Base-by-base conservation (phyloP, 2,113 vertebrate genomes). In the Odocoileus hemionus region DNA sequence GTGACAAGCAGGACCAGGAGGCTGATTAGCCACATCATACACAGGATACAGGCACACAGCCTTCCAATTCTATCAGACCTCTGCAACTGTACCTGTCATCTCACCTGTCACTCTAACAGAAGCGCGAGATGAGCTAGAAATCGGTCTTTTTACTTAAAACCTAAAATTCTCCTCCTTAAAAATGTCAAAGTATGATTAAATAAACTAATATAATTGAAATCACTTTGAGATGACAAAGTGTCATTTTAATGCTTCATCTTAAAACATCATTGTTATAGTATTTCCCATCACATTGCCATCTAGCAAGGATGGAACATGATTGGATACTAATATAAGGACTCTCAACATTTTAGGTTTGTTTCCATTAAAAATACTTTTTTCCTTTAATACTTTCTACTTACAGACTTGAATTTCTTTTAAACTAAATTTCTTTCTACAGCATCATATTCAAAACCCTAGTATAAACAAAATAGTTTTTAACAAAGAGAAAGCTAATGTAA, bases 381-480 rank as follows among this genome's bases (percentile, higher is more conserved):
- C 55, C 93, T 23, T 86, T 67, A 92, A 30, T 55, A 8, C n/a
- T 86, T 91, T 95, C 28, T 60, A 60, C 52, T 89, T 79, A 95
- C 36, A 83, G 55, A 76, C 45, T 11, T 86, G 30, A 87, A 91
- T 78, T 93, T 90, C 67, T 84, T 95, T 85, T 45, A 67, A 97
- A 97, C 19, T 80, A 94, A 60, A 39, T 39, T 39, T 33, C 43
- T 91, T 85, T 6, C 78, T 45, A 82, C 0, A 45, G 3, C 10
- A 76, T 39, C 52, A 58, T 30, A 58, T 74, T 83, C 50, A 95
- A 91, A 92, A 36, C 83, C 28, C 36, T 80, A 54, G 4, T 82
- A 60, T 54, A 97, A 91, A 89, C 78, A 25, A 90, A 74, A 94
- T 76, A 6, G 36, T 82, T 96, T 92, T 94, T 58, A 97, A 64